Base-by-base conservation (phyloP, 1,140 invertebrate genomes). In the Mycetomoellerius zeteki region DNA sequence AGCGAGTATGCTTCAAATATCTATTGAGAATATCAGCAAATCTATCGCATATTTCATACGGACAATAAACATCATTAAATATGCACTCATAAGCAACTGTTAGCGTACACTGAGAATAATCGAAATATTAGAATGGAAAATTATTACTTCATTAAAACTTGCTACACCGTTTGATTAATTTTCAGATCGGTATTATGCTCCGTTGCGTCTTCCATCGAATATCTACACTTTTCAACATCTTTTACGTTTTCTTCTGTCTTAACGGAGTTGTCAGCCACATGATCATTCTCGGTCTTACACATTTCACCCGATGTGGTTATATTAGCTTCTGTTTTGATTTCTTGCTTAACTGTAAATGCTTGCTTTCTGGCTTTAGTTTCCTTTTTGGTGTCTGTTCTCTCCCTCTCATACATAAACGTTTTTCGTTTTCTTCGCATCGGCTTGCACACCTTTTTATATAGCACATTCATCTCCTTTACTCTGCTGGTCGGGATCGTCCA, bases 401-500 rank as follows among this genome's bases (percentile, higher is more conserved):
- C 94, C 47, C 95, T 92, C 67, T 95, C 95, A 76, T 95, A 95
- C 91, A 95, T 93, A 69, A 94, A 95, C 0, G 95, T 94, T 88
- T 95, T 94, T 27, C 95, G 93, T 93, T 95, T 95, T 85, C 95
- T 92, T 85, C 94, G 93, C 27, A 94, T 94, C 0, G 95, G 95
- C 24, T 95, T 95, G 90, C 95, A 95, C 27, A 95, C 94, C 85
- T 95, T 95, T 86, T 95, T 96, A 80, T 96, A 96, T 93, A 93
- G 95, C 94, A 94, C 95, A 91, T 96, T 96, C 92, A 96, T 95
- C 85, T 95, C 93, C 89, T 95, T 95, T 19, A 97, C 91, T 88
- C 96, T 92, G 64, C 92, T 93, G 65, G 95, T 95, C 12, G 95
- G 93, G 90, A 97, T 96, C 47, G 97, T 95, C 95, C 97, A 97